Evolutionary conservation across 2,888 invertebrate species (phyloP), one percentile per base, ranked within the genome.

Genomic region (Cephus spinipes): DNA sequence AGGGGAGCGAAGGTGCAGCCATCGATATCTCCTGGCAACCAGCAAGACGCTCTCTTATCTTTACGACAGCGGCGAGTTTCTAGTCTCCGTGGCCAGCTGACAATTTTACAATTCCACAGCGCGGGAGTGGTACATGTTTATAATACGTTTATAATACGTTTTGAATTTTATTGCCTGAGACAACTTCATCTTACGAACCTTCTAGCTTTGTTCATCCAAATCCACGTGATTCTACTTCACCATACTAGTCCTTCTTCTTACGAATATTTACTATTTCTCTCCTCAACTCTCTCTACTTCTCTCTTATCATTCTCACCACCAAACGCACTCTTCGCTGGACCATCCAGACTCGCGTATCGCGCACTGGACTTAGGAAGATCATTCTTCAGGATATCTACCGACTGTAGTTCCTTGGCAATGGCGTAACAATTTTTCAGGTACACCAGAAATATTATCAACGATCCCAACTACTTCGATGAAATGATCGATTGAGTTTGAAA

Each of bases 131-230:
- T 85, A 85, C 86, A 85, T 83, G 84, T 89, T 89, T 89, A 89
- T 87, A 88, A 86, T 88, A 84, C 86, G 80, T 87, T 88, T 86
- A 87, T 86, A 86, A 87, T 87, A 89, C 85, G 82, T 86, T 85
- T 82, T 81, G 82, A 81, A 82, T 82, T 89, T 89, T 89, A 89
- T 84, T 88, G 86, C 83, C 81, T 34, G 78, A 83, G 82, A 71
- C 71, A 71, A 71, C 71, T 71, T 71, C 32, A 71, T 71, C 71
- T 71, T 32, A 32, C 71, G 31, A 3, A 71, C 12, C 71, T 55
- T 55, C 23, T 23, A 6, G 40, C 40, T 9, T 23, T 4, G 23
- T 55, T 1, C 15, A 55, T 55, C 40, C 23, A 55, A 23, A 55
- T 55, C 15, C 23, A 55, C 40, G 40, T 55, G 23, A 55, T 55